A percentile compares a stretch with the other conserved stretches of the same genome.
phyloP scores from a whole-genome alignment of 2,113 vertebrate genomes.

The Nannospalax galili region DNA sequence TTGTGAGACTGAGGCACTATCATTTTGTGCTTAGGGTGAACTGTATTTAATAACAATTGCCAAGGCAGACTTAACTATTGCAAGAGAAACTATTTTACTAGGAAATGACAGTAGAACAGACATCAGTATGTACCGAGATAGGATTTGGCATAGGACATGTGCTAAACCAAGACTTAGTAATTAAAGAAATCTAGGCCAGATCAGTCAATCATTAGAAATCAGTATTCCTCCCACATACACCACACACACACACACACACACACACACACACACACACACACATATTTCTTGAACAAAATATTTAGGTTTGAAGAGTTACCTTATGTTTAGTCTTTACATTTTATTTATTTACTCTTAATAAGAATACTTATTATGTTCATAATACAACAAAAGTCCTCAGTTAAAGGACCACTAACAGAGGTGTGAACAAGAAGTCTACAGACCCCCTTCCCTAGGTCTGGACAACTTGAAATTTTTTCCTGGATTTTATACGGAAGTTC shows the following conservation, averaged over 20 bases:
- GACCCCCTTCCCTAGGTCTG: not conserved
- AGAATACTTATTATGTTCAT: not conserved
- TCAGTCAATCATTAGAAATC: not conserved
- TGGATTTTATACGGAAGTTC: not conserved
- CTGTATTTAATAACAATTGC: not conserved
- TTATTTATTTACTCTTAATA: not conserved
- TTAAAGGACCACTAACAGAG: not conserved
- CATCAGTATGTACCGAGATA: not conserved
- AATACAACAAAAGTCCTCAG: not conserved
- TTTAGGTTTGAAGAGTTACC: not conserved
- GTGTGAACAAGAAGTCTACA: not conserved
- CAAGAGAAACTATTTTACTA: not conserved
- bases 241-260: not conserved
- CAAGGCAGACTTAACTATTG: not conserved
- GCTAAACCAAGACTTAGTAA: not conserved
- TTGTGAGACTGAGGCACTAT: not conserved
- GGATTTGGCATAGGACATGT: not conserved
- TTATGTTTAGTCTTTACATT: conserved; percentile 19
- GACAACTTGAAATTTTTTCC: not conserved
- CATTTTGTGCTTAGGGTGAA: not conserved
- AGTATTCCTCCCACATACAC: not conserved
- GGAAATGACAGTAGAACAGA: not conserved
- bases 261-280: not conserved
- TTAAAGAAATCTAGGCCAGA: not conserved
- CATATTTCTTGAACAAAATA: not conserved